Percentiles rank a stretch among this genome's conserved stretches.
Evolutionary conservation across 2,888 invertebrate genomes (phyloP).

Genomic region (Plebejus anna): DNA sequence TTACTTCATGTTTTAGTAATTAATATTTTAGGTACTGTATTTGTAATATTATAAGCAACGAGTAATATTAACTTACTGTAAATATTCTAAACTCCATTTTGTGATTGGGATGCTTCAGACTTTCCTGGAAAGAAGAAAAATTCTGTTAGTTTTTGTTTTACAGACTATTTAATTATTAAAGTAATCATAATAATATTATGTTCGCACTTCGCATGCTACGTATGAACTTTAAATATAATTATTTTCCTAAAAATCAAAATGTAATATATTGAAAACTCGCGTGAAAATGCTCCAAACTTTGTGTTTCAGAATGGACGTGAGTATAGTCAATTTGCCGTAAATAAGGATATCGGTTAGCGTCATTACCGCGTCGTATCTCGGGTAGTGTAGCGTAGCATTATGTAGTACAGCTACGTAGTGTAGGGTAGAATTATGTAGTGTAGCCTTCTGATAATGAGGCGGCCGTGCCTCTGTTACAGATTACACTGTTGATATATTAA

Average conservation of each 20-base stretch:
- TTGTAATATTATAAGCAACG: not conserved
- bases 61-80: conserved; percentile 48
- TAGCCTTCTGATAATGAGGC: conserved; percentile 48
- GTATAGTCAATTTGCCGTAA: conserved; percentile 70
- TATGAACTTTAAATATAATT: too few relatives aligned
- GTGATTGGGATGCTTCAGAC: conserved; percentile 43
- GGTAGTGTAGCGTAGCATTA: not conserved
- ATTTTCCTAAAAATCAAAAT: not conserved
- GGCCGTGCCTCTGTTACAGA: conserved; percentile 38
- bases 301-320: conserved; percentile 28
- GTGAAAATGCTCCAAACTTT: conserved; percentile 1
- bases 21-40: not conserved
- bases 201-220: not conserved
- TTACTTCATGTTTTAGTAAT: not conserved
- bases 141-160: conserved; percentile 35
- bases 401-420: not conserved
- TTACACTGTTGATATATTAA: conserved; percentile 27
- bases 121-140: conserved; percentile 48
- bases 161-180: not conserved
- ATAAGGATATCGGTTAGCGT: conserved; percentile 76
- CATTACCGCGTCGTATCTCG: conserved; percentile 49
- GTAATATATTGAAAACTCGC: not conserved
- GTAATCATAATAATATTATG: not conserved
- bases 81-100: conserved; percentile 46
- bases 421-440: not conserved